Percentiles rank a stretch among this genome's conserved stretches.
phyloP scores from a whole-genome alignment of 2,797 vertebrate genomes.

The Esox masquinongy region DNA sequence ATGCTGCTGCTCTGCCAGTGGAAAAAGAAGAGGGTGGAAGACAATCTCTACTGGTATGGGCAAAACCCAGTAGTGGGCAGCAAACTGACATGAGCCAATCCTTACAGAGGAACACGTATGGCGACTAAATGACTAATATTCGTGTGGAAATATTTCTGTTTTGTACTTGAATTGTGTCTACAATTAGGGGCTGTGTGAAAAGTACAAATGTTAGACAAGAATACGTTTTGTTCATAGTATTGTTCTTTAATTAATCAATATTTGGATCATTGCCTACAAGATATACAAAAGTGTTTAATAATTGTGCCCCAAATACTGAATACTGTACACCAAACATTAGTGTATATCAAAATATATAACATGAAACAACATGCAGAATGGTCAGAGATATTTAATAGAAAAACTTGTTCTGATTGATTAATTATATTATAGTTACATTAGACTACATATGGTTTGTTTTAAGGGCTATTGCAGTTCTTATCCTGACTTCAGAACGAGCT shows the following conservation, averaged over 20 bases:
- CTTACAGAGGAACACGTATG: conserved; percentile 5
- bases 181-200: conserved; percentile 23
- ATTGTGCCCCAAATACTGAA: conserved; percentile 19
- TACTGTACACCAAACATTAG: conserved; percentile 34
- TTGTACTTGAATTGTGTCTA: conserved; percentile 30
- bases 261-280: conserved; percentile 26
- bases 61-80: conserved; percentile 74
- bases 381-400: not conserved
- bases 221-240: conserved; percentile 24
- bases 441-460: conserved; percentile 18
- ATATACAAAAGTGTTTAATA: conserved; percentile 25
- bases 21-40: conserved; percentile 88
- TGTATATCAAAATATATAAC: not conserved
- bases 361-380: conserved; percentile 17
- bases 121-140: conserved; percentile 25
- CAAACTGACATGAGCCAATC: conserved; percentile 67
- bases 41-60: conserved; percentile 89
- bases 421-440: conserved; percentile 27
- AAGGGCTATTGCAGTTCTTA: conserved; percentile 62
- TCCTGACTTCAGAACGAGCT: conserved; percentile 46
- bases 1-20: conserved; percentile 94
- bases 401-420: conserved; percentile 16
- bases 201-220: conserved; percentile 16
- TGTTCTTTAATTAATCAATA: conserved; percentile 44
- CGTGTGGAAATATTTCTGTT: conserved; percentile 19